Base-by-base conservation (phyloP, 2,113 vertebrate genomes). In the Dendrocopos noguchii region DNA sequence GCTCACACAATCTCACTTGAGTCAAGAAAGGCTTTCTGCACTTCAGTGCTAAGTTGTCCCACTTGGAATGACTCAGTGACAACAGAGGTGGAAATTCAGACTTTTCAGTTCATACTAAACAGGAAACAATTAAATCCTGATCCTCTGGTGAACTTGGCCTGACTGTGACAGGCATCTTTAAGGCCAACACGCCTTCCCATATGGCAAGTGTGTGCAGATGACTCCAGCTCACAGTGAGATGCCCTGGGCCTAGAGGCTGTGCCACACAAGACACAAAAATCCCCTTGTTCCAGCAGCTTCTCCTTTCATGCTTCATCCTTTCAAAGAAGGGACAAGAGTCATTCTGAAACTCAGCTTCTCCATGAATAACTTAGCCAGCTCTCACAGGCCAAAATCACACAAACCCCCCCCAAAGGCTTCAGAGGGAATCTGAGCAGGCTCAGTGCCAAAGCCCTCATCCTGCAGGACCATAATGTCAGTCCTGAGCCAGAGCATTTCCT, bases 381-480 rank as follows among this genome's bases (percentile, higher is more conserved):
- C 50, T 34, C n/a, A 42, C 39, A 22, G 7, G 7, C 18, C 50
- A n/a, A 63, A 15, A 46, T 47, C 28, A 5, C 0, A 0, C 60
- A 53, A 3, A 2, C 21, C 18, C 81, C 47, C n/a, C 42, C 11
- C 0, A 1, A 47, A 55, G 63, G 21, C 20, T 42, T 56, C 24
- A 14, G 24, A 29, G 31, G 27, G 8, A 19, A 18, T 4, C 57
- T 56, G 31, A 59, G 67, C 46, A 33, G 28, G 59, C 28, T 66
- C 31, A 10, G 8, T 20, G 84, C 75, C 53, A 17, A 44, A 68
- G 29, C 6, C 61, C 81, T 33, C 56, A 17, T 8, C 52, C 67
- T 44, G 25, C 34, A 29, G 31, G 34, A 59, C 24, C 1, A 0
- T 24, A 36, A 65, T 10, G 7, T 29, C 50, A 2, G 0, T n/a